phyloP scores from a whole-genome alignment of 2,113 vertebrate genomes.

The cattle (Bos taurus) region DNA sequence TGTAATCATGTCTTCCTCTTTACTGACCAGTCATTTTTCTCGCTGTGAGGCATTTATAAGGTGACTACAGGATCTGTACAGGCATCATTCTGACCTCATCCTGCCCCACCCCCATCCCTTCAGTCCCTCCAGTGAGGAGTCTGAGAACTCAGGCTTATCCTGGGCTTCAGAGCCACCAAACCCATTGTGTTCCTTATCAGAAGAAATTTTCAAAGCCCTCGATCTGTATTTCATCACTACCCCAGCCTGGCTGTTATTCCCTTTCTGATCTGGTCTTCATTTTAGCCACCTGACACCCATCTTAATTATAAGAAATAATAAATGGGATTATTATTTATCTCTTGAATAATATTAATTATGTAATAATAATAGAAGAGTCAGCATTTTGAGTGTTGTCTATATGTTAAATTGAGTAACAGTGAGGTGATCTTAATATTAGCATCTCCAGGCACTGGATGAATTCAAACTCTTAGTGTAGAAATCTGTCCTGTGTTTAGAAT shows the following conservation, averaged over 20 bases:
- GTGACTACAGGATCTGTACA: neutral
- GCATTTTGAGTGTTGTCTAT: neutral
- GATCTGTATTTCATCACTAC: neutral
- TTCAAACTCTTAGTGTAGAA: neutral
- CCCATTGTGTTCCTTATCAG: neutral
- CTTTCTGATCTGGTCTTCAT: neutral
- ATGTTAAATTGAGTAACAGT: neutral
- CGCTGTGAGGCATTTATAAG: neutral
- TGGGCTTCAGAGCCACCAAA: neutral
- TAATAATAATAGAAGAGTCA: neutral
- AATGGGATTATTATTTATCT: neutral
- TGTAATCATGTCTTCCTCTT: neutral
- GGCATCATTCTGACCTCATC: neutral
- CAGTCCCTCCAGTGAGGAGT: neutral
- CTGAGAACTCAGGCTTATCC: neutral
- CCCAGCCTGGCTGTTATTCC: neutral
- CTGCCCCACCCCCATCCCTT: neutral
- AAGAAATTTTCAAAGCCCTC: neutral
- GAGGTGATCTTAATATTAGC: neutral
- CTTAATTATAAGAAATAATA: constrained; percentile 1
- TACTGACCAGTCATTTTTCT: neutral
- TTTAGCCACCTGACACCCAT: neutral
- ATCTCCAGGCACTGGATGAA: neutral
- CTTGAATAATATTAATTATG: neutral
- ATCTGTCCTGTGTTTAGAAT: neutral